Evolutionary conservation across 2,113 vertebrate genomes (phyloP).

Genomic region (Bujurquina vittata): DNA sequence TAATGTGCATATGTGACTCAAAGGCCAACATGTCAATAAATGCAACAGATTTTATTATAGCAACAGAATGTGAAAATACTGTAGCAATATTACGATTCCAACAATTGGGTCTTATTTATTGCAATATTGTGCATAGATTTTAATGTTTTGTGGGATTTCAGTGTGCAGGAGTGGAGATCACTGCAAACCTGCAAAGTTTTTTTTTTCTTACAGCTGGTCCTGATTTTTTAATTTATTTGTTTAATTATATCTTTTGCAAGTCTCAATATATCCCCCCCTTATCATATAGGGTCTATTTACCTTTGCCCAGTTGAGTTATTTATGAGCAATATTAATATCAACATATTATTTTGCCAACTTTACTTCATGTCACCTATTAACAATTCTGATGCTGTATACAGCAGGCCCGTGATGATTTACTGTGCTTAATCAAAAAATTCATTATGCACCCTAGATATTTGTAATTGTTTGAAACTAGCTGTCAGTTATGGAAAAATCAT

Average conservation of each 20-base stretch:
- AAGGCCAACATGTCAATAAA: not conserved
- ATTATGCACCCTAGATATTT: not conserved
- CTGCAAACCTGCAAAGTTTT: not conserved
- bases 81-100: not conserved
- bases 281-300: not conserved
- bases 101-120: not conserved
- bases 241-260: not conserved
- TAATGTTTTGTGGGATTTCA: not conserved
- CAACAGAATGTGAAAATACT: not conserved
- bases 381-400: not conserved
- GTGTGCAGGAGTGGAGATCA: not conserved
- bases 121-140: not conserved
- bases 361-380: not conserved
- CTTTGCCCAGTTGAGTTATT: not conserved
- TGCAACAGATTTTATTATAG: not conserved
- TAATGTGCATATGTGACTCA: not conserved
- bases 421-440: not conserved
- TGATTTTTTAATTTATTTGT: not conserved
- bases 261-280: not conserved
- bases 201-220: not conserved
- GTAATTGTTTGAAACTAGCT: constrained; percentile 16
- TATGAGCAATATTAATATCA: not conserved
- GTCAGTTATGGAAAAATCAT: not conserved
- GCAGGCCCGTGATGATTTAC: not conserved
- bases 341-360: not conserved